Evolutionary conservation across 2,113 vertebrate genomes (phyloP).

Genomic region (Hyla sarda): DNA sequence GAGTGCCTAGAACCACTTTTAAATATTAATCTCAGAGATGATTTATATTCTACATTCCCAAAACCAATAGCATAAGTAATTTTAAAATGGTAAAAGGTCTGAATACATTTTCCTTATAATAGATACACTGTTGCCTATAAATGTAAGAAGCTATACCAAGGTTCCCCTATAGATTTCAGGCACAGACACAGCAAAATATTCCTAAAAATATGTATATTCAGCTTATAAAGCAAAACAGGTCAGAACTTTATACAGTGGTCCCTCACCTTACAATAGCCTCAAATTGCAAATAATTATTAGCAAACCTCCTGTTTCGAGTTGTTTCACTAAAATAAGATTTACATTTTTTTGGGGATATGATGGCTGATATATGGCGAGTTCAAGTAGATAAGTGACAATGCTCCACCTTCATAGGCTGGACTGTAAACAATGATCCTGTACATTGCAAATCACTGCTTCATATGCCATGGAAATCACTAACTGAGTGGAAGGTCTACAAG

Average conservation of each 20-base stretch:
- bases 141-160: not conserved
- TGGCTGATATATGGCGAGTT: no score
- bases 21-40: not conserved
- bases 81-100: not conserved
- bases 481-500: no score
- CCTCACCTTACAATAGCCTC: not conserved
- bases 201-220: not conserved
- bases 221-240: not conserved
- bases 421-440: no score
- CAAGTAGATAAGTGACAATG: no score
- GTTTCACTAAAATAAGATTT: no score
- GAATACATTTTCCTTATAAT: not conserved
- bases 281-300: no score
- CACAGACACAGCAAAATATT: not conserved
- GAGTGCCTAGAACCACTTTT: not conserved
- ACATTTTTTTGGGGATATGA: no score
- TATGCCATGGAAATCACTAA: no score
- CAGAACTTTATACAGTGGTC: not conserved
- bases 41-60: not conserved
- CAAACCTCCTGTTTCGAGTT: no score
- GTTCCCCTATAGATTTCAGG: not conserved
- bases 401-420: no score
- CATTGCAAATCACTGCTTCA: no score
- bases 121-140: not conserved
- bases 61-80: not conserved